Percentiles rank a stretch among this genome's conserved stretches.
Evolutionary conservation across 2,888 invertebrate genomes (phyloP).

Genomic region (Dynastes grantii): DNA sequence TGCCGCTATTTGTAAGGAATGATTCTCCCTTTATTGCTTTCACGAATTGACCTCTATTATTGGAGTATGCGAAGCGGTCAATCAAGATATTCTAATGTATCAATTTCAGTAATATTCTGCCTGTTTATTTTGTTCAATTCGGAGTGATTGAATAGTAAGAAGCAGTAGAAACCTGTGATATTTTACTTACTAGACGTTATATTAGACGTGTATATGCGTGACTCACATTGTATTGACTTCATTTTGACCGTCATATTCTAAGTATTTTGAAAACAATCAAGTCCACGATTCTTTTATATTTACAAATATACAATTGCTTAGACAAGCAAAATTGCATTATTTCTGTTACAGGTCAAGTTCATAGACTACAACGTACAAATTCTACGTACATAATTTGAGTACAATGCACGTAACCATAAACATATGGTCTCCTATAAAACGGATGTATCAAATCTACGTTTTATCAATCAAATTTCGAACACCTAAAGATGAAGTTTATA

Average conservation of each 20-base stretch:
- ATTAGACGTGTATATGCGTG: too few relatives aligned
- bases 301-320: background rate
- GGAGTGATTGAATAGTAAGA: too few relatives aligned
- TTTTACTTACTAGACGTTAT: too few relatives aligned
- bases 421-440: conserved; percentile 17
- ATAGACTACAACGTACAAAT: background rate
- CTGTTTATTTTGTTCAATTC: too few relatives aligned
- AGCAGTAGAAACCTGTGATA: too few relatives aligned
- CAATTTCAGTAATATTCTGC: too few relatives aligned
- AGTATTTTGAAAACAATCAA: background rate
- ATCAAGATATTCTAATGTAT: too few relatives aligned
- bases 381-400: background rate
- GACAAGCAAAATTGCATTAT: background rate
- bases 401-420: conserved; percentile 26
- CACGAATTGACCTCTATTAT: background rate
- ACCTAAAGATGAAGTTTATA: conserved; percentile 12
- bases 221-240: too few relatives aligned
- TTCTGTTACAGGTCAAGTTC: conserved; percentile 14
- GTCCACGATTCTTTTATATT: background rate
- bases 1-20: background rate
- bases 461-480: background rate
- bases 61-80: too few relatives aligned
- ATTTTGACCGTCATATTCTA: background rate
- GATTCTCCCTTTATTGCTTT: background rate
- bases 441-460: too few relatives aligned